Percentiles rank a stretch among this genome's conserved stretches.
These are phyloP conservation scores for Trichomalopsis sarcophagae DNA, from an alignment of 1,140 invertebrate species.

Conservation along the genomic window DNA sequence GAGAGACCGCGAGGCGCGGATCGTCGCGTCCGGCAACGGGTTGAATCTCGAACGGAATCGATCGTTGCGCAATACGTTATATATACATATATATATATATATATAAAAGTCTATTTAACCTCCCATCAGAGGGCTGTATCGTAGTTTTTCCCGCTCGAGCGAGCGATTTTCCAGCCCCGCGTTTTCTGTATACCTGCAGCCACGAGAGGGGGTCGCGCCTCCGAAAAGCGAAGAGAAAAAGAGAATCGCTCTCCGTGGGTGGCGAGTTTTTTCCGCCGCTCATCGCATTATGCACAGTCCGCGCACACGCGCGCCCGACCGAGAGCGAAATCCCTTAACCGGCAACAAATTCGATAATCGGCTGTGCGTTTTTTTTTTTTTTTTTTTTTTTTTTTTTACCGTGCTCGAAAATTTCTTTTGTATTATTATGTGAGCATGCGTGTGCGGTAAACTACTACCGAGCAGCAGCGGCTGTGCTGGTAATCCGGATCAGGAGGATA, in stretches of 20 bases:
- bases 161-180: not conserved
- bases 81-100: no score
- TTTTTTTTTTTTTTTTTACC: not conserved
- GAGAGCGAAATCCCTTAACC: constrained; percentile 54
- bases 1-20: constrained; percentile 41
- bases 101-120: no score
- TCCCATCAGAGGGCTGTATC: no score
- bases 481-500: constrained; percentile 68
- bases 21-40: no score
- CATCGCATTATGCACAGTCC: constrained; percentile 37
- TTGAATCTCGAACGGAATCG: no score
- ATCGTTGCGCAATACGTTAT: no score
- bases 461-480: constrained; percentile 56
- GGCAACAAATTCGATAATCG: constrained; percentile 52
- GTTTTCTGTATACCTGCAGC: not conserved
- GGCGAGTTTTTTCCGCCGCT: constrained; percentile 22
- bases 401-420: not conserved
- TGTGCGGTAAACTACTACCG: constrained; percentile 53
- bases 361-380: constrained; percentile 14
- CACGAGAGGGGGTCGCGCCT: not conserved
- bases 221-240: not conserved
- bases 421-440: not conserved
- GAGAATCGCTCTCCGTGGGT: constrained; percentile 41
- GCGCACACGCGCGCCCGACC: constrained; percentile 7
- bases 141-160: not conserved